Conservation (phyloP, 2,888 invertebrate species). For the Lamellibrachia satsuma region DNA sequence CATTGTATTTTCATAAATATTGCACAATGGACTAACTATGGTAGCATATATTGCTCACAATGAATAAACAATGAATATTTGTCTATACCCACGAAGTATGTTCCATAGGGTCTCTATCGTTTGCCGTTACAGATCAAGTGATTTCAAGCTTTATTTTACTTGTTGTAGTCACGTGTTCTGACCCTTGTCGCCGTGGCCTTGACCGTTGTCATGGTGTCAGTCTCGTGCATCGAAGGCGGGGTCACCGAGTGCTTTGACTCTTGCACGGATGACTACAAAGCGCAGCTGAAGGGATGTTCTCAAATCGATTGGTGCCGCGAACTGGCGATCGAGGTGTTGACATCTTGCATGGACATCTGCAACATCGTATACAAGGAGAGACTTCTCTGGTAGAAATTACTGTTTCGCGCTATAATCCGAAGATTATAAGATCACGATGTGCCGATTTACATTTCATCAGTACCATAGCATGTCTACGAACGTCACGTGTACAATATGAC, state of each 20-base stretch:
- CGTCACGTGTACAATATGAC: too few relatives aligned
- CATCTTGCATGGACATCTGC: not conserved
- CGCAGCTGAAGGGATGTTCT: not conserved
- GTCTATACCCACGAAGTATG: too few relatives aligned
- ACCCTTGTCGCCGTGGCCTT: not conserved
- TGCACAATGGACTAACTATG: too few relatives aligned
- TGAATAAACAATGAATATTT: too few relatives aligned
- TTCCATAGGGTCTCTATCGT: too few relatives aligned
- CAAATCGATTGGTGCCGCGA: not conserved
- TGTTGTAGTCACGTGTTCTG: not conserved
- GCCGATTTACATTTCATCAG: too few relatives aligned
- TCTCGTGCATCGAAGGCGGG: not conserved
- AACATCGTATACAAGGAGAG: not conserved
- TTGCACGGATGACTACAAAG: not conserved
- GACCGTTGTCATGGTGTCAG: not conserved
- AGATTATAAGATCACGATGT: too few relatives aligned
- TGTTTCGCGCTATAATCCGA: not conserved
- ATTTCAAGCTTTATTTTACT: not conserved
- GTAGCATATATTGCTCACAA: too few relatives aligned
- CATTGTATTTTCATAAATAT: too few relatives aligned
- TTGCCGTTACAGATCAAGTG: too few relatives aligned
- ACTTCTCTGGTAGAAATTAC: not conserved
- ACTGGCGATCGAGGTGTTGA: not conserved
- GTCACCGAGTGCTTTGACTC: not conserved
- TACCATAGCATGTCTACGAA: too few relatives aligned